A percentile compares a stretch with the other conserved stretches of the same genome.
phyloP scores from a whole-genome alignment of 2,888 invertebrate species.

The Hecatera dysodea region DNA sequence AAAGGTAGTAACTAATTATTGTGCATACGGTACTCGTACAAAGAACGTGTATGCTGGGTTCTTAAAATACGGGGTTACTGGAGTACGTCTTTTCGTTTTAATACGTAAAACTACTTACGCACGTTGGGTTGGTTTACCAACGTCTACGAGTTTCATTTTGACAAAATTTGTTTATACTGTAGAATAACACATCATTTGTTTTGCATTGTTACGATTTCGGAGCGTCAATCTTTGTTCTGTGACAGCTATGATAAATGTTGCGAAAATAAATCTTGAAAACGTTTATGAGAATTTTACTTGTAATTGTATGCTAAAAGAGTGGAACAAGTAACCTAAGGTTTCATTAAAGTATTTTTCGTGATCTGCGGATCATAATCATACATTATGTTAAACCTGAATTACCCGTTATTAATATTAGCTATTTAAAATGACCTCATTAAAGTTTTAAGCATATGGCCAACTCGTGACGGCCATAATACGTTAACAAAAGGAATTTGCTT shows the following conservation, averaged over 20 bases:
- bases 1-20: conserved; percentile 63
- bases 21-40: conserved; percentile 38
- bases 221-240: conserved; percentile 14
- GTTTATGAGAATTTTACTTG: neutral
- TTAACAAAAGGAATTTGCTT: conserved; percentile 40
- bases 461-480: conserved; percentile 30
- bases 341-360: neutral
- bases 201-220: conserved; percentile 37
- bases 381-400: conserved; percentile 22
- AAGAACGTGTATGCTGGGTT: conserved; percentile 42
- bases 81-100: conserved; percentile 20
- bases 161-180: conserved; percentile 28
- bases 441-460: conserved; percentile 31
- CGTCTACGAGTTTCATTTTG: conserved; percentile 9
- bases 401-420: conserved; percentile 10
- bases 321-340: neutral
- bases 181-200: conserved; percentile 24
- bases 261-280: neutral
- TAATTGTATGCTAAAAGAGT: neutral
- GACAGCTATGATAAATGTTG: conserved; percentile 13
- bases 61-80: conserved; percentile 49
- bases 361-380: conserved; percentile 1
- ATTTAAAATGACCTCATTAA: conserved; percentile 39
- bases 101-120: conserved; percentile 28
- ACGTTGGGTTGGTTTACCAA: conserved; percentile 12